phyloP scores from a whole-genome alignment of 2,797 vertebrate species.

The Antennarius maculatus region DNA sequence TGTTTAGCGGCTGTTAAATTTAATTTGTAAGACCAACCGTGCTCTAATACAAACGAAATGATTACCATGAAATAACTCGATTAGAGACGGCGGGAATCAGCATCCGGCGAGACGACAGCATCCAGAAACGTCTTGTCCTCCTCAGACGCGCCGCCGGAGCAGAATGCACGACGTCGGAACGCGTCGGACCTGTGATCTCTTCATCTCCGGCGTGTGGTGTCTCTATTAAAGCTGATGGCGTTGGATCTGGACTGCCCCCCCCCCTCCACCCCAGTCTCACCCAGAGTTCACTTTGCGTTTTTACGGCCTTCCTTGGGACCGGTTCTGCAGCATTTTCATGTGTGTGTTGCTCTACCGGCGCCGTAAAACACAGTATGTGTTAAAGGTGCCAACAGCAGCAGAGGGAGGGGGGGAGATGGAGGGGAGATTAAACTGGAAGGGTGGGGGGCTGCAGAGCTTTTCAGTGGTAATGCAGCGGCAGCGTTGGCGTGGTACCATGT shows the following conservation, averaged over 20 bases:
- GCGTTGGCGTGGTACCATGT: conserved; percentile 52
- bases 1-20: conserved; percentile 18
- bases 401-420: conserved; percentile 32
- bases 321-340: conserved; percentile 14
- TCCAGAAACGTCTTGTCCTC: conserved; percentile 7
- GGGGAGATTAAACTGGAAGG: conserved; percentile 50
- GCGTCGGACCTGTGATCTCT: conserved; percentile 17
- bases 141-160: background rate
- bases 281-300: conserved; percentile 1
- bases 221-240: conserved; percentile 29
- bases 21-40: conserved; percentile 35
- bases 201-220: conserved; percentile 11
- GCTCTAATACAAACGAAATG: conserved; percentile 30
- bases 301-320: background rate
- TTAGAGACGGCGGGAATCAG: conserved; percentile 28
- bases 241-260: background rate
- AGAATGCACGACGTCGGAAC: background rate
- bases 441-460: conserved; percentile 31
- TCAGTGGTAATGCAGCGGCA: conserved; percentile 52
- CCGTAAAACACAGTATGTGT: conserved; percentile 8
- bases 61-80: conserved; percentile 31
- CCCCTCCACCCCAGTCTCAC: background rate
- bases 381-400: conserved; percentile 26
- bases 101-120: conserved; percentile 15
- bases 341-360: background rate